phyloP scores from a whole-genome alignment of 2,797 vertebrate species.

The Triplophysa bombifrons region DNA sequence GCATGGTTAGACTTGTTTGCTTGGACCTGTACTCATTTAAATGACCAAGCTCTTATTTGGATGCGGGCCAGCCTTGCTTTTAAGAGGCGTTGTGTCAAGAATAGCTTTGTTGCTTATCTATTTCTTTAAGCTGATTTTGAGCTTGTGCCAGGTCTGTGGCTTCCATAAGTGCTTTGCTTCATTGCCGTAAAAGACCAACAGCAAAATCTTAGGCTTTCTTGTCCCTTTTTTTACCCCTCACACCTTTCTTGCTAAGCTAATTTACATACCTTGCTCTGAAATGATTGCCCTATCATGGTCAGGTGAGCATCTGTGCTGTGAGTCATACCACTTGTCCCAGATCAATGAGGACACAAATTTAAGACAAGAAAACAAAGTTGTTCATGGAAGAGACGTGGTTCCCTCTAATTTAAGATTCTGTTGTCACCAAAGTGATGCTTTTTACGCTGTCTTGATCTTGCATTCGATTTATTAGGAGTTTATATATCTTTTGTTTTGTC shows the following conservation, averaged over 20 bases:
- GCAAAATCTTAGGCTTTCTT: conserved; percentile 36
- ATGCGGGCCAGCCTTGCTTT: conserved; percentile 23
- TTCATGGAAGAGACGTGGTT: not conserved
- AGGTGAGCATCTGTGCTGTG: conserved; percentile 37
- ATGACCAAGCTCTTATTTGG: conserved; percentile 14
- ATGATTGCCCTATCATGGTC: conserved; percentile 28
- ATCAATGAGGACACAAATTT: conserved; percentile 30
- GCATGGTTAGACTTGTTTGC: conserved; percentile 15
- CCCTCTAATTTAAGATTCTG: not conserved
- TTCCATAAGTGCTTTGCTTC: conserved; percentile 29
- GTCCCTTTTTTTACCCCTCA: not conserved
- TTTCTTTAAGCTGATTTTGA: conserved; percentile 31
- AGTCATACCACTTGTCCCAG: conserved; percentile 41
- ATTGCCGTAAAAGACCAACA: conserved; percentile 35
- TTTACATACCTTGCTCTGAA: conserved; percentile 43
- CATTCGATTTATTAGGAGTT: not conserved
- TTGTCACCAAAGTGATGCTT: not conserved
- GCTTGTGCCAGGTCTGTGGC: conserved; percentile 15
- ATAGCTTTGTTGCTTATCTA: conserved; percentile 30
- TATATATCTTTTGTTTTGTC: not conserved
- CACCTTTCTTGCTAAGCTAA: conserved; percentile 1
- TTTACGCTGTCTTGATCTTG: not conserved
- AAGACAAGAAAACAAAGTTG: not conserved
- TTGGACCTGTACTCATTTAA: conserved; percentile 5
- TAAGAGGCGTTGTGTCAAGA: conserved; percentile 12